phyloP scores from a whole-genome alignment of 2,888 invertebrate genomes.

The Leptopilina drosophilae region DNA sequence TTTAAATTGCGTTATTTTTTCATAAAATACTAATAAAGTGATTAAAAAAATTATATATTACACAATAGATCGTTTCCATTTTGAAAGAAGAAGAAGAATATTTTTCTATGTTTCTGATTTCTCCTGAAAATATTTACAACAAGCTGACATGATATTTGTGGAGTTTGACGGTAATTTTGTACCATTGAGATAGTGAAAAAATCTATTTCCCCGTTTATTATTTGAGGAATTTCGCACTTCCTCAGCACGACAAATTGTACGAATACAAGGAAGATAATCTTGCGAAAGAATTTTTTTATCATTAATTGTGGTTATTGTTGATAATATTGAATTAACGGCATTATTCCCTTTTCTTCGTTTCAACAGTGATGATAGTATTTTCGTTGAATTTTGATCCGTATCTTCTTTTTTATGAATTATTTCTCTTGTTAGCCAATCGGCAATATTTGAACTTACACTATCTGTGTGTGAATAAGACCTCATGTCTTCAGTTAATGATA shows the following conservation, averaged over 20 bases:
- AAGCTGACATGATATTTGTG: constrained; percentile 65
- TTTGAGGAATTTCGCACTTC: constrained; percentile 80
- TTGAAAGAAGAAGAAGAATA: background rate
- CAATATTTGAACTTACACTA: constrained; percentile 69
- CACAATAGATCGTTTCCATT: constrained; percentile 1
- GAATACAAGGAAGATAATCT: constrained; percentile 85
- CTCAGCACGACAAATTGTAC: constrained; percentile 85
- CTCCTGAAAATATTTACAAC: constrained; percentile 58
- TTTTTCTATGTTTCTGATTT: constrained; percentile 17
- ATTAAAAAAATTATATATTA: constrained; percentile 7
- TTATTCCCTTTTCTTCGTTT: constrained; percentile 62
- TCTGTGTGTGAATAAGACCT: constrained; percentile 63
- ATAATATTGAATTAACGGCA: constrained; percentile 74
- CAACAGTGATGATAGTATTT: constrained; percentile 48
- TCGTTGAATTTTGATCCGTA: constrained; percentile 38
- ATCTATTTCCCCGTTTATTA: constrained; percentile 85
- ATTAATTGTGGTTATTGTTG: constrained; percentile 78
- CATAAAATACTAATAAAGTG: background rate
- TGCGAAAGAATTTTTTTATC: constrained; percentile 80
- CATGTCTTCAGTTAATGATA: constrained; percentile 73
- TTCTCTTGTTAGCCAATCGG: constrained; percentile 64
- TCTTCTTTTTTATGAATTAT: constrained; percentile 47
- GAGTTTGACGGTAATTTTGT: constrained; percentile 71
- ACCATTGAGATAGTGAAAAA: constrained; percentile 87
- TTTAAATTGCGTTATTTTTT: background rate